Conservation (phyloP, 2,797 vertebrate species). For the Tenualosa thibaudeaui region DNA sequence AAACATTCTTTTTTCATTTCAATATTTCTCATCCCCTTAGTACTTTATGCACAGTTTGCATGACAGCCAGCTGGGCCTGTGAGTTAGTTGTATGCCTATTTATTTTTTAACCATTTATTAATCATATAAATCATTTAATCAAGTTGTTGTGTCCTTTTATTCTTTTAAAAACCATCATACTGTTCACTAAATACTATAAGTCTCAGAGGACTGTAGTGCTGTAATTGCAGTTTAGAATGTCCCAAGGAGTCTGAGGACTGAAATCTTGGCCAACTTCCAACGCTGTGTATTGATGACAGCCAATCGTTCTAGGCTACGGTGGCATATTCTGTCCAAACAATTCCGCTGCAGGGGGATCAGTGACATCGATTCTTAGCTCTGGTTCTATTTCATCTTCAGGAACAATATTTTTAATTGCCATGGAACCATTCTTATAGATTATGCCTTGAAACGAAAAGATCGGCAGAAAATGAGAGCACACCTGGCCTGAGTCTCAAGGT, state of each 20-base stretch:
- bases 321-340: slow-evolving; percentile 41
- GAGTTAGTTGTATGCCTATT: neutral
- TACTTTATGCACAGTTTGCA: neutral
- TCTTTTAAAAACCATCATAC: neutral
- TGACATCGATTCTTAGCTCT: slow-evolving; percentile 36
- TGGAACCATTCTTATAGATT: slow-evolving; percentile 47
- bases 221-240: neutral
- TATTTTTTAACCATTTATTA: neutral
- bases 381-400: slow-evolving; percentile 45
- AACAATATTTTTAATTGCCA: slow-evolving; percentile 55
- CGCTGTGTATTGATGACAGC: slow-evolving; percentile 33
- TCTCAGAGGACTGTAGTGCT: neutral
- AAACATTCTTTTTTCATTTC: too few relatives aligned
- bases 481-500: slow-evolving; percentile 51
- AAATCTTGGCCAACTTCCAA: slow-evolving; percentile 21
- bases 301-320: slow-evolving; percentile 33
- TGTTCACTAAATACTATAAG: neutral
- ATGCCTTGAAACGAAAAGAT: slow-evolving; percentile 28
- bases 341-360: slow-evolving; percentile 41
- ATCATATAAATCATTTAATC: too few relatives aligned
- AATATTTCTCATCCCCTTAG: neutral
- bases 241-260: neutral
- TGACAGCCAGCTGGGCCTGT: neutral
- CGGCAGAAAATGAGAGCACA: slow-evolving; percentile 28
- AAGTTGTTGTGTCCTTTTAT: neutral